Evolutionary conservation across 2,888 invertebrate species (phyloP).

Genomic region (Epinotia bilunana): DNA sequence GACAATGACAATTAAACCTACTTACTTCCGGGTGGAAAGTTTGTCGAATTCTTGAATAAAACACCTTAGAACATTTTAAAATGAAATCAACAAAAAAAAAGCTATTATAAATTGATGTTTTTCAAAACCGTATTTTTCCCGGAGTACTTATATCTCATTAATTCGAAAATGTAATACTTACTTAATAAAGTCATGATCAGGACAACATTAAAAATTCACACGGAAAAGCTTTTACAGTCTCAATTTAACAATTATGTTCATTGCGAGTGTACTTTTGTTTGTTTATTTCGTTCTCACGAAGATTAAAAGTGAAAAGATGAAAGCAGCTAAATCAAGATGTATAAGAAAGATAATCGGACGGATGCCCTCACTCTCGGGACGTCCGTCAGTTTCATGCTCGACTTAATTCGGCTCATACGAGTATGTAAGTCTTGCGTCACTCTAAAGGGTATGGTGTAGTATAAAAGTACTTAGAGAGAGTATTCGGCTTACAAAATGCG

Average conservation of each 20-base stretch:
- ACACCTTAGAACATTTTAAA: too few species aligned
- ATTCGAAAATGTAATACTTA: background rate
- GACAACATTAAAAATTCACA: conserved; percentile 1
- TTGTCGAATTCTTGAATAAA: too few species aligned
- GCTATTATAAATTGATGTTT: too few species aligned
- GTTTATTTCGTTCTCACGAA: conserved; percentile 38
- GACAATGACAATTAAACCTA: too few species aligned
- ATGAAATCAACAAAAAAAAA: too few species aligned
- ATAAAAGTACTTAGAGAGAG: too few species aligned
- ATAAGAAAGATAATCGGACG: conserved; percentile 37
- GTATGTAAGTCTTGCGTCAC: conserved; percentile 30
- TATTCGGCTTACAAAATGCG: too few species aligned
- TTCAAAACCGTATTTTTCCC: too few species aligned
- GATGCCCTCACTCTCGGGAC: conserved; percentile 32
- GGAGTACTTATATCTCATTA: too few species aligned
- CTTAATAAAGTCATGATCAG: background rate
- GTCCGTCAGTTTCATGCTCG: conserved; percentile 32
- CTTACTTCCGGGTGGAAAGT: too few species aligned
- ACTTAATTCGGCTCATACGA: conserved; percentile 33
- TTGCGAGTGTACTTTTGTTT: conserved; percentile 17
- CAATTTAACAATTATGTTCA: conserved; percentile 17
- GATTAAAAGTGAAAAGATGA: conserved; percentile 35
- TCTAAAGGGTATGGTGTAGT: background rate
- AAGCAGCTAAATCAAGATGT: conserved; percentile 38
- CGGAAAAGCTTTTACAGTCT: conserved; percentile 25